Evolutionary conservation across 2,888 invertebrate species (phyloP).

Genomic region (Andrena hattorfiana): DNA sequence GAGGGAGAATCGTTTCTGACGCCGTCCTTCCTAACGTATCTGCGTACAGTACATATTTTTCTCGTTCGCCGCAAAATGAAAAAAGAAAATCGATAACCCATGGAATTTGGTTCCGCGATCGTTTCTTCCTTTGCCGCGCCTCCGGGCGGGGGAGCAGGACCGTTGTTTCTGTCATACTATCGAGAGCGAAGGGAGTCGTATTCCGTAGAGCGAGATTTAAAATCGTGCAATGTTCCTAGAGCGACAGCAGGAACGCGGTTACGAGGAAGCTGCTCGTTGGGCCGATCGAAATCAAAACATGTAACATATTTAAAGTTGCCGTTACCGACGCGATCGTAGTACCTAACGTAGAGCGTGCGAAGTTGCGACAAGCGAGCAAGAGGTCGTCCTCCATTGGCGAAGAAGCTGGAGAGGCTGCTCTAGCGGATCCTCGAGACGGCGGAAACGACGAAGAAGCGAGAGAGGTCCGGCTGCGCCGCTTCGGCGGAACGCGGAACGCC

Average conservation of each 20-base stretch:
- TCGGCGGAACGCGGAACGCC: not conserved
- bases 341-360: conserved; percentile 6
- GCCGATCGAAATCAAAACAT: conserved; percentile 26
- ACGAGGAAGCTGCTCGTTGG: conserved; percentile 15
- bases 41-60: conserved; percentile 2
- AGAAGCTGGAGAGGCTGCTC: not conserved
- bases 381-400: not conserved
- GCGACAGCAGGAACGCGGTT: not conserved
- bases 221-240: conserved; percentile 41
- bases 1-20: conserved; percentile 46
- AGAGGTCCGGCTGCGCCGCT: not conserved
- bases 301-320: conserved; percentile 37
- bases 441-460: not conserved
- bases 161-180: not conserved
- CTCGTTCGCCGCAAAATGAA: not conserved
- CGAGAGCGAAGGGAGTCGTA: not conserved
- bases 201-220: not conserved
- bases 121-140: not conserved
- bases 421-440: not conserved
- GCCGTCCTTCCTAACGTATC: conserved; percentile 50
- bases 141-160: not conserved
- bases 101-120: not conserved
- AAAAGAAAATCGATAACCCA: not conserved
- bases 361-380: conserved; percentile 13
- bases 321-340: not conserved